Conservation (phyloP, 2,888 invertebrate species). For the Phorcus lineatus region DNA sequence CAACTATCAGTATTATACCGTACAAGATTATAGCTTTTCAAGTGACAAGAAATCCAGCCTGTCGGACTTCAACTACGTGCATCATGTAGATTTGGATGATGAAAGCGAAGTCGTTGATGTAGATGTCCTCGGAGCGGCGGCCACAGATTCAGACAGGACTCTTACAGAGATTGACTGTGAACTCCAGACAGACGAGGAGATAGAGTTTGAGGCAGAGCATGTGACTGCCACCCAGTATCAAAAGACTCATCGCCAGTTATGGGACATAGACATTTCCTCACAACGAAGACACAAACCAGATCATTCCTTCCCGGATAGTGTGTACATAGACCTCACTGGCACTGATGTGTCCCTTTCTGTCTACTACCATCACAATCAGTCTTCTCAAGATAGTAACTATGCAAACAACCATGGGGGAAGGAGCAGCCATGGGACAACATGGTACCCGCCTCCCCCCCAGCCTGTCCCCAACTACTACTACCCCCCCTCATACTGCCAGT, state of each 20-base stretch:
- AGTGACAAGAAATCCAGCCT: slow-evolving; percentile 27
- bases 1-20: slow-evolving; percentile 46
- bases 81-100: slow-evolving; percentile 35
- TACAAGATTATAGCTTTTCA: slow-evolving; percentile 34
- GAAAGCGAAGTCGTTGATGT: slow-evolving; percentile 32
- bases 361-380: slow-evolving; percentile 67
- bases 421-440: neutral
- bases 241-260: slow-evolving; percentile 48
- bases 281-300: slow-evolving; percentile 43
- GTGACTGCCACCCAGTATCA: slow-evolving; percentile 11
- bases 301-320: slow-evolving; percentile 54
- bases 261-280: slow-evolving; percentile 62
- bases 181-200: slow-evolving; percentile 19
- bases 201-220: slow-evolving; percentile 4
- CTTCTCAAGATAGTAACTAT: slow-evolving; percentile 33
- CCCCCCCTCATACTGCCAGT: slow-evolving; percentile 31
- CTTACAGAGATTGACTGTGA: slow-evolving; percentile 22
- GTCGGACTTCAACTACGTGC: neutral
- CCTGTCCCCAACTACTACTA: slow-evolving; percentile 20
- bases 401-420: slow-evolving; percentile 37
- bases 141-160: neutral
- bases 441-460: slow-evolving; percentile 10
- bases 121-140: slow-evolving; percentile 2
- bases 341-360: slow-evolving; percentile 68
- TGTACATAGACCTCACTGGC: slow-evolving; percentile 71